Evolutionary conservation across 2,113 vertebrate species (phyloP), one percentile per base, ranked within the genome.

Genomic region (Heterotis niloticus): DNA sequence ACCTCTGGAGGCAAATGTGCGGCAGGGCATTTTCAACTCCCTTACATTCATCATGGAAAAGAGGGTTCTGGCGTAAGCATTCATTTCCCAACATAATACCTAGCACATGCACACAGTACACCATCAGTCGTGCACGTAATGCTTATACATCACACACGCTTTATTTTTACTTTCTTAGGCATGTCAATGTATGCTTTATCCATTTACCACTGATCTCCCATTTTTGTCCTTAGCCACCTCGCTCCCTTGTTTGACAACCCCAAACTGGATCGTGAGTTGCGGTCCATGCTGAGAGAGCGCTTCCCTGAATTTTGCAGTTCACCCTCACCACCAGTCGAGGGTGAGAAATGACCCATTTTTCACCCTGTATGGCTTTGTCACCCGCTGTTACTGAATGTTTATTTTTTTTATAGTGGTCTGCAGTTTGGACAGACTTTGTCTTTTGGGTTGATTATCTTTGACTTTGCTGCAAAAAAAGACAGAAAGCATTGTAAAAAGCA

Each of bases 1-100:
- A 0, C 93, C 96, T 0, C 52, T 98, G 89, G 97, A 99, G 84
- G 90, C 88, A 65, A 95, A 97, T 0, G 97, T 99, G 64, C 92
- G 97, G 1, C 96, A 98, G 84, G 97, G 97, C 0, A 96, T 99
- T 18, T 98, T 96, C 88, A 97, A 95, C 88, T 98, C 97, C 2
- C 94, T 99, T 81, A 98, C 91, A 83, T 96, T 98, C 91, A 99
- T 99, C 76, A 96, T 98, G 95, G 97, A 99, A 89, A 99, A 99
- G 86, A 92, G 97, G 82, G 97, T 99, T 79, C 91, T 99, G 78
- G 96, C 96, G 97, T 99, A 89, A 98, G 97, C 80, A 16, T 51
- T 52, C 28, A 44, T 44, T 44, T 18, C 2, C 29, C 29, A 12
- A 62, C 59, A 2, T 62, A 13, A 62, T 4, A 66, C 64, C 12